Percentiles rank a stretch among this genome's conserved stretches.
Evolutionary conservation across 2,113 vertebrate species (phyloP).

Genomic region (Empidonax alnorum): DNA sequence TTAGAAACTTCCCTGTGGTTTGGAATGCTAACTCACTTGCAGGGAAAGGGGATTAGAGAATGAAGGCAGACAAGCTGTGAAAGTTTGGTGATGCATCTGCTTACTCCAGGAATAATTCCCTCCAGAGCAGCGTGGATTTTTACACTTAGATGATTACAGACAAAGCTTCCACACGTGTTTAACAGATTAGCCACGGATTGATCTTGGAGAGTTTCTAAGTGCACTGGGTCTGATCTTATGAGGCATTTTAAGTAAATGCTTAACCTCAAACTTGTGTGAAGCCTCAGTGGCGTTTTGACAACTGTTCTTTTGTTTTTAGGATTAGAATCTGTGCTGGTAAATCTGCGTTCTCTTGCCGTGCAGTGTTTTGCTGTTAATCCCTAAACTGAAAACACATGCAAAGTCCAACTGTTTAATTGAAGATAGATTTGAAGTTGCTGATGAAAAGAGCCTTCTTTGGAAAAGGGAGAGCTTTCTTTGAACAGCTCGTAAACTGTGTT

Average conservation of each 20-base stretch:
- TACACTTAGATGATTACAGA: neutral
- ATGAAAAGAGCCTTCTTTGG: neutral
- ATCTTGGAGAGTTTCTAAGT: neutral
- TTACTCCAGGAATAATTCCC: neutral
- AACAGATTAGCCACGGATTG: neutral
- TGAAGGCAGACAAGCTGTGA: neutral
- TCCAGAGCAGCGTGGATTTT: neutral
- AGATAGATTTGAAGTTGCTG: neutral
- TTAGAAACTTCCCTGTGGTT: neutral
- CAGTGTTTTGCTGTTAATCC: neutral
- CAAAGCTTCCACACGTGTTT: neutral
- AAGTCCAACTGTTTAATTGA: neutral
- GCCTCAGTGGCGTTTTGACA: neutral
- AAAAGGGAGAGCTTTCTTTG: neutral
- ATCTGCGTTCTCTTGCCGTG: neutral
- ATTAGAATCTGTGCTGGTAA: neutral
- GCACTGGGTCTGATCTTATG: neutral
- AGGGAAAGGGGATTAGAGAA: neutral
- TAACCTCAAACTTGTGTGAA: neutral
- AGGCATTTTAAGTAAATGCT: constrained; percentile 20
- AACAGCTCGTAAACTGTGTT: neutral
- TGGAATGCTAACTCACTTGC: neutral
- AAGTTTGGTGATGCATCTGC: constrained; percentile 11
- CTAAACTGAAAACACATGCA: neutral
- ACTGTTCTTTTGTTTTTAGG: constrained; percentile 11